Percentiles rank a stretch among this genome's conserved stretches.
These are phyloP conservation scores for Stenodema calcarata DNA, from an alignment of 2,888 invertebrate species.

Conservation along the genomic window DNA sequence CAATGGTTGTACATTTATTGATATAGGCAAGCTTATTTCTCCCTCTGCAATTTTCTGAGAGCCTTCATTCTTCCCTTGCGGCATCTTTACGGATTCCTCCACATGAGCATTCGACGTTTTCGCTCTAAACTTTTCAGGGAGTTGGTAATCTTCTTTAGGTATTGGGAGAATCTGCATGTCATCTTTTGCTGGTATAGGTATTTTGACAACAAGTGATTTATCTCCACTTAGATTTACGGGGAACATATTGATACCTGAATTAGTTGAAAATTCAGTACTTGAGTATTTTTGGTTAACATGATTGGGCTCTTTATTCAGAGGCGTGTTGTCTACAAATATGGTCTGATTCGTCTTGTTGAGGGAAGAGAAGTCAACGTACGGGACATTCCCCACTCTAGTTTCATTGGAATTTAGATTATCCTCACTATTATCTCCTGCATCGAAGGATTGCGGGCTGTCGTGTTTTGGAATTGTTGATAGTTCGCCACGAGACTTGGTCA, in stretches of 20 bases:
- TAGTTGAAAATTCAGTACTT: neutral
- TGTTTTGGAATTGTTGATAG: neutral
- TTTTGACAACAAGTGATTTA: neutral
- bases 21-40: neutral
- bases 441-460: neutral
- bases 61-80: too few relatives aligned
- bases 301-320: too few relatives aligned
- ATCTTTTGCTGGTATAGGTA: neutral
- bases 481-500: neutral
- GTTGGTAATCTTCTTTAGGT: neutral
- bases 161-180: neutral
- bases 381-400: neutral
- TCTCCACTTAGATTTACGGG: neutral
- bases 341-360: neutral
- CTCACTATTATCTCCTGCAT: neutral
- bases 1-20: neutral
- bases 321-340: neutral
- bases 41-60: neutral
- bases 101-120: neutral
- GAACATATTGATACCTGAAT: neutral
- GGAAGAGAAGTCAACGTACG: neutral
- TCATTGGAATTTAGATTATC: neutral
- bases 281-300: too few relatives aligned
- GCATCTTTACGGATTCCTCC: too few relatives aligned
- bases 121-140: too few relatives aligned